Percentiles rank a stretch among this genome's conserved stretches.
These are phyloP conservation scores for Sterna hirundo DNA, from an alignment of 2,113 vertebrate species.

Conservation along the genomic window DNA sequence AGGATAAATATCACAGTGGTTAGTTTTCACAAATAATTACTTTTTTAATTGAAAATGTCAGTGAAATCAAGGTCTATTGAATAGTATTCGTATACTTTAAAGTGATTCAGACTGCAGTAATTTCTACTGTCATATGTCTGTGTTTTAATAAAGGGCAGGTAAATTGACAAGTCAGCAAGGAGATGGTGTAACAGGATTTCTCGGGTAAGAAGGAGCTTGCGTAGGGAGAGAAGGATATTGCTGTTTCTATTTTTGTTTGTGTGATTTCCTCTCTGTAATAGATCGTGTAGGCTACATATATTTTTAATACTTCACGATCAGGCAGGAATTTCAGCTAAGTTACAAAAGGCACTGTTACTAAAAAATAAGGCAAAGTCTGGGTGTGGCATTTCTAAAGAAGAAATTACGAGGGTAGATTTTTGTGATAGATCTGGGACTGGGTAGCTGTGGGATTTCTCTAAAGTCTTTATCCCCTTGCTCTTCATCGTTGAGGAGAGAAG, in stretches of 20 bases:
- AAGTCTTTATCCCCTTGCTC: not conserved
- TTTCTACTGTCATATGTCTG: constrained; percentile 34
- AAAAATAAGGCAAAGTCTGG: not conserved
- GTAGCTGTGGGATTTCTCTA: not conserved
- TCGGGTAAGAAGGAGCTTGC: not conserved
- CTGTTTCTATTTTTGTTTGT: constrained; percentile 12
- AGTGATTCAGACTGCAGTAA: constrained; percentile 4
- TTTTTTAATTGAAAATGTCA: constrained; percentile 6
- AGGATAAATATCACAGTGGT: not conserved
- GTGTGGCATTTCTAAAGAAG: not conserved
- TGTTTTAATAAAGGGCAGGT: constrained; percentile 43
- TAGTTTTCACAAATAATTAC: constrained; percentile 38
- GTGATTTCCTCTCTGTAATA: not conserved
- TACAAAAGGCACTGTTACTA: not conserved
- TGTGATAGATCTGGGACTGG: not conserved
- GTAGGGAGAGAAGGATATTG: not conserved
- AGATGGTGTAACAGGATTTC: not conserved
- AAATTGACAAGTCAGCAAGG: constrained; percentile 40
- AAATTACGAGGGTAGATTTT: not conserved
- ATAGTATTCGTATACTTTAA: not conserved
- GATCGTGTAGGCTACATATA: not conserved
- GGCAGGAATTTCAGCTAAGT: not conserved
- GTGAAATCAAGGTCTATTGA: not conserved
- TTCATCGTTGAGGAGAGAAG: not conserved
- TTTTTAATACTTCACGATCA: not conserved